Percentiles rank a stretch among this genome's conserved stretches.
phyloP scores from a whole-genome alignment of 2,888 invertebrate genomes.

The Lasioglossum figueresi region DNA sequence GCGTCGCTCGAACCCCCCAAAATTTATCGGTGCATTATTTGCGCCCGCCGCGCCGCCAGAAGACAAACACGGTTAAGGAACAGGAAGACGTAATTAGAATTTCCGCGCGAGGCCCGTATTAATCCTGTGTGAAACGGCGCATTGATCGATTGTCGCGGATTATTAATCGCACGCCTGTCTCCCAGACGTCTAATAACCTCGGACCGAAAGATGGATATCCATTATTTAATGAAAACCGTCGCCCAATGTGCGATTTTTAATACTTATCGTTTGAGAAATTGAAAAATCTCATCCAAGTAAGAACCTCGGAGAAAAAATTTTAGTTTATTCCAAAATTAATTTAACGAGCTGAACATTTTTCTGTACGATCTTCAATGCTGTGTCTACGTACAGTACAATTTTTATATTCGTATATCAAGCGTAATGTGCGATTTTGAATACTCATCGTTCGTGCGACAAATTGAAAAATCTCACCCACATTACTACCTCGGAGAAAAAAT shows the following conservation, averaged over 20 bases:
- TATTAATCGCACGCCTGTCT: not conserved
- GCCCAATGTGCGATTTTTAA: not conserved
- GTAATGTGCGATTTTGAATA: not conserved
- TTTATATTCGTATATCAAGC: not conserved
- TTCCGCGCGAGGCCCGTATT: not conserved
- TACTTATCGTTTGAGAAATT: not conserved
- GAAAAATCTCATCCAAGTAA: not conserved
- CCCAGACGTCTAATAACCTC: not conserved
- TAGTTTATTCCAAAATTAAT: not conserved
- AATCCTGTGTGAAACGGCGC: conserved; percentile 14
- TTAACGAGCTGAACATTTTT: not conserved
- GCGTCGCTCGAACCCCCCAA: not conserved
- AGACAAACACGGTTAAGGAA: conserved; percentile 42
- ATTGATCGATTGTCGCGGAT: conserved; percentile 4
- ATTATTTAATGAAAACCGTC: not conserved
- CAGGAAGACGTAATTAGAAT: conserved; percentile 35
- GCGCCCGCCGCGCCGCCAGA: conserved; percentile 6
- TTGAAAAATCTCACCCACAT: not conserved
- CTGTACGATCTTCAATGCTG: not conserved
- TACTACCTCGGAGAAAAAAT: not conserved
- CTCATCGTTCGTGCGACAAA: not conserved
- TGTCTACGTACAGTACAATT: not conserved
- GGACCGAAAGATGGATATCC: not conserved
- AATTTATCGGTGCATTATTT: conserved; percentile 47
- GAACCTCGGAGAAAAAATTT: not conserved